Conservation (phyloP, 2,113 vertebrate genomes). For the Dasypus novemcinctus region DNA sequence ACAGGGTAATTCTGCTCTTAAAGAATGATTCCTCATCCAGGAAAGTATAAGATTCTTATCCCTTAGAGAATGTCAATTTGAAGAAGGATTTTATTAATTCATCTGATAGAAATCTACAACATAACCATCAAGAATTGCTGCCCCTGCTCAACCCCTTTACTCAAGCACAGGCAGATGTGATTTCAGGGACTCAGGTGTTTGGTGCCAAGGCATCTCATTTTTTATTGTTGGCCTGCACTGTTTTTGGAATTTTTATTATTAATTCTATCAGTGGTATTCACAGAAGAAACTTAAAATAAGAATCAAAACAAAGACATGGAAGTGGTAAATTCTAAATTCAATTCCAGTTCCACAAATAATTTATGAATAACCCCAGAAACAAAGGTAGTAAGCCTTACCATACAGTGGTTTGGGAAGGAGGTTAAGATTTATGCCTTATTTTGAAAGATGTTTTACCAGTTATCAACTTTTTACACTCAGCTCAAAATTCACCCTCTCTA, state of each 20-base stretch:
- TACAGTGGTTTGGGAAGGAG: not conserved
- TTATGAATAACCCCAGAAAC: slow-evolving; percentile 11
- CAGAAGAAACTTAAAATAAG: not conserved
- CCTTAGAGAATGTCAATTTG: not conserved
- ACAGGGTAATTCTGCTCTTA: not conserved
- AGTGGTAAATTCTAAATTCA: slow-evolving; percentile 23
- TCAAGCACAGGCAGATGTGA: not conserved
- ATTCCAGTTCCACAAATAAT: not conserved
- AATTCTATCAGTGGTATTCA: not conserved
- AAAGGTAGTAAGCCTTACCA: not conserved
- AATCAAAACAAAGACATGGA: not conserved
- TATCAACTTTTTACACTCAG: not conserved
- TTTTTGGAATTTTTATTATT: not conserved
- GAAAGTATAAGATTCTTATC: not conserved
- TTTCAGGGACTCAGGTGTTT: not conserved
- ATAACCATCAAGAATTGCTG: not conserved
- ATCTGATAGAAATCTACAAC: not conserved
- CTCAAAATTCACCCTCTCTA: not conserved
- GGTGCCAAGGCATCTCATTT: not conserved
- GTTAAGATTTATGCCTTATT: not conserved
- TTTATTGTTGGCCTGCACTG: not conserved
- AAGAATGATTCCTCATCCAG: not conserved
- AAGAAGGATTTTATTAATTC: not conserved
- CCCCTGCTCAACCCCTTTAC: not conserved
- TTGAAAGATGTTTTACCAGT: not conserved